Evolutionary conservation across 2,888 invertebrate species (phyloP), one percentile per base, ranked within the genome.

Genomic region (Cremastinae sp.): DNA sequence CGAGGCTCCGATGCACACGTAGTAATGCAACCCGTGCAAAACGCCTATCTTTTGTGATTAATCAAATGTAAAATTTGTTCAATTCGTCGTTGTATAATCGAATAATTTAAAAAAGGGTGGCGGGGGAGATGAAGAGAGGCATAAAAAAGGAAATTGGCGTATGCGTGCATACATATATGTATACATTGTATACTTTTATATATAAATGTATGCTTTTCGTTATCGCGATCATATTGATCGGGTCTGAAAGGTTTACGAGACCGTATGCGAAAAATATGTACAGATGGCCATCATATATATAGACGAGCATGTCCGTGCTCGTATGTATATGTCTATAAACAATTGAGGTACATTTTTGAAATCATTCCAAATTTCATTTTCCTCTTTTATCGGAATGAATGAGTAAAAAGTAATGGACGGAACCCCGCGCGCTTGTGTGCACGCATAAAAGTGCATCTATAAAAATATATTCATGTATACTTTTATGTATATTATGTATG

Each of bases 61-160:
- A 76, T 73, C 73, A 70, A 73, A 76, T 61, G 73, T 76, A 65
- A 76, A 73, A 73, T 76, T 64, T 70, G 59, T 68, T 65, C 64
- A 49, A 68, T 64, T 69, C 53, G 55, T 69, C 16, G 69, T 51
- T 65, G 39, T 47, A 58, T 73, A 69, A 76, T 76, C 61, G 76
- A 73, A 70, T 70, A 70, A 73, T 61, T 53, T 65, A 65, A 73
- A 66, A 61, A 72, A 55, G 18, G 20, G 18, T 18, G 18, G n/a
- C n/a, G 18, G 10, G 20, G 9, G 20, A 51, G 10, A 9, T 4
- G n/a, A n/a, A n/a, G n/a, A 51, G 20, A 18, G 10, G n/a, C 7
- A 12, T 5, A 45, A 22, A 53, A 56, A 68, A 68, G 59, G 39
- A 47, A 51, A 28, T 41, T 8, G 20, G 22, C 41, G 28, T 51